These are phyloP conservation scores for Gisinianus flammeolus DNA, from an alignment of 2,888 invertebrate species.

Conservation along the genomic window DNA sequence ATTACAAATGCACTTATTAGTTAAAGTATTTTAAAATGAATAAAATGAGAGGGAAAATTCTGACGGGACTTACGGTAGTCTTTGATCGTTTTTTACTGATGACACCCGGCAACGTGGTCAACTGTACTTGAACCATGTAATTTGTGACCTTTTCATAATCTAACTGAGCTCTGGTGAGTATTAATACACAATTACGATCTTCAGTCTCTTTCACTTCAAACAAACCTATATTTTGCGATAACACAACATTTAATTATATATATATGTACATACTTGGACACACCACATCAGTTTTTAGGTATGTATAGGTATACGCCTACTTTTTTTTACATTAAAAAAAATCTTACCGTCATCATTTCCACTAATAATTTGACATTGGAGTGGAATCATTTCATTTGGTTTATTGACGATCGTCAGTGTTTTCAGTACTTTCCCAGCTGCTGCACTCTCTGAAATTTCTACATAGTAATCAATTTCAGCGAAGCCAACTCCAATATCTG, in stretches of 20 bases:
- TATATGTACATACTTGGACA: neutral
- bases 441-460: conserved; percentile 79
- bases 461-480: conserved; percentile 80
- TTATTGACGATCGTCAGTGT: conserved; percentile 76
- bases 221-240: conserved; percentile 64
- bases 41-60: neutral
- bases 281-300: no score
- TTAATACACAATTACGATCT: conserved; percentile 82
- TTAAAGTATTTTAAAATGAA: neutral
- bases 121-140: conserved; percentile 70
- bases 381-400: conserved; percentile 70
- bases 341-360: conserved; percentile 75
- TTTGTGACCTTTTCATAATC: conserved; percentile 77
- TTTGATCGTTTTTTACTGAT: conserved; percentile 78
- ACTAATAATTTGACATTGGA: conserved; percentile 78
- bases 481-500: conserved; percentile 81
- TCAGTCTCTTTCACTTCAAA: conserved; percentile 77
- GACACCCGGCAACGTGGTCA: conserved; percentile 80
- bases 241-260: no score
- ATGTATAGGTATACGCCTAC: no score
- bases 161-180: conserved; percentile 68
- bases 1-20: no score
- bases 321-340: conserved; percentile 9
- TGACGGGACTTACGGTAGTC: conserved; percentile 65
- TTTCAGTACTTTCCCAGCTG: conserved; percentile 71